Base-by-base conservation (phyloP, 1,140 invertebrate species). In the Nasonia longicornis region DNA sequence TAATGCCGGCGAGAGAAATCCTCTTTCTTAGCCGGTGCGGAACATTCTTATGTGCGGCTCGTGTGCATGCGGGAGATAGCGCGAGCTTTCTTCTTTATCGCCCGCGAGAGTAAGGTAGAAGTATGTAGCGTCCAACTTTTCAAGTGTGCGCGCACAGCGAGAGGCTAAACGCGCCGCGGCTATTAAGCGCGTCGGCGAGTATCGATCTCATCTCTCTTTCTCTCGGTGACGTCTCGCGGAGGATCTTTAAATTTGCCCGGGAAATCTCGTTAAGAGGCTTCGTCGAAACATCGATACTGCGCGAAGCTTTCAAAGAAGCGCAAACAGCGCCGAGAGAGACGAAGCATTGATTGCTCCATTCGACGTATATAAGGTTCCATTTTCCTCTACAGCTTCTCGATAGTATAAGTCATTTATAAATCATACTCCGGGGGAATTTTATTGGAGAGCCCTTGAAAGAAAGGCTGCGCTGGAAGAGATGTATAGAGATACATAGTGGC, bases 1-100 rank as follows among this genome's bases (percentile, higher is more conserved):
- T 89, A 89, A 90, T 88, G 88, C 87, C 80, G 79, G n/a, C 52
- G 52, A 58, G 52, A 86, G 86, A 86, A 88, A 89, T 88, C 84
- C 86, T 85, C 86, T 86, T 82, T 81, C 38, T 45, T 48, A 22
- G 29, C 20, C 35, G 71, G 26, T 2, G 26, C 26, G 26, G 42
- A 35, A 31, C 26, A 48, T 52, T 73, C 71, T 73, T 52, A 73
- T 31, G 31, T 38, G 70, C 35, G 31, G 20, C 7, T 20, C 73
- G 20, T 38, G 69, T 73, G 67, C 70, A 73, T 58, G 70, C 67
- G 22, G 45, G 58, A 79, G 67, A 79, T 71, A 72, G 29, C 67
- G 48, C 3, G 20, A 11, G 48, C 64, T 69, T 69, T 79, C 79
- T 69, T 79, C 79, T 67, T 76, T 67, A 81, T 67, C 64, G n/a